Evolutionary conservation across 2,888 invertebrate genomes (phyloP), one percentile per base, ranked within the genome.

Genomic region (Arge pagana): DNA sequence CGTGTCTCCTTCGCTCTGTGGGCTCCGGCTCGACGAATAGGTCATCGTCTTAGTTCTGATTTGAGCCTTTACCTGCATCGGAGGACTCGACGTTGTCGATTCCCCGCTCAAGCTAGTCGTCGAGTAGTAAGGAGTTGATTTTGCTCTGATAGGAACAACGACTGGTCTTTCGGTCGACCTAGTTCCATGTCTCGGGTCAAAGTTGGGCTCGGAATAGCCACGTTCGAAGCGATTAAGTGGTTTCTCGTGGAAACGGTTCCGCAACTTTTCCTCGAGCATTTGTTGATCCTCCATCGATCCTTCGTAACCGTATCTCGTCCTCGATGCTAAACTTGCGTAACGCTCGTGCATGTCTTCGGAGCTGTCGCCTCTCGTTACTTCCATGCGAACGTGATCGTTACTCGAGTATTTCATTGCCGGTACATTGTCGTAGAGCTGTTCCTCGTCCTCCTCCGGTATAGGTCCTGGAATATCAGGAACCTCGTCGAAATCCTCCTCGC

Each of bases 91-190:
- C 0, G 76, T 76, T 78, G 71, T 87, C 82, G 72, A 83, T 81
- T 62, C 83, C 77, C 66, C 86, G 82, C 71, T 89, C 83, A 64
- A 82, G 81, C 76, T 86, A 78, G 60, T 83, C 75, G 70, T 83
- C 72, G 74, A 76, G 49, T 76, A 74, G 35, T 76, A 74, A 11
- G 75, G 71, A 6, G 73, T 71, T 13, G 75, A 70, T 33, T 72
- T 74, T 0, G 71, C 68, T 24, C 71, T 61, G n/a, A 68, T 65
- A 0, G 81, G 81, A 8, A 82, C 80, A 2, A 81, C 62, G 3
- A 82, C 79, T 0, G 82, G 81, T 53, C 82, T 62, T 62, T 81
- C 81, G 2, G 81, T 82, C 0, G 81, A 81, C 58, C 78, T 79
- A 0, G 79, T 79, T 30, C 77, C 79, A 48, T 64, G 65, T 55